Evolutionary conservation across 2,113 vertebrate genomes (phyloP).

Genomic region (Alaudala cheleensis): DNA sequence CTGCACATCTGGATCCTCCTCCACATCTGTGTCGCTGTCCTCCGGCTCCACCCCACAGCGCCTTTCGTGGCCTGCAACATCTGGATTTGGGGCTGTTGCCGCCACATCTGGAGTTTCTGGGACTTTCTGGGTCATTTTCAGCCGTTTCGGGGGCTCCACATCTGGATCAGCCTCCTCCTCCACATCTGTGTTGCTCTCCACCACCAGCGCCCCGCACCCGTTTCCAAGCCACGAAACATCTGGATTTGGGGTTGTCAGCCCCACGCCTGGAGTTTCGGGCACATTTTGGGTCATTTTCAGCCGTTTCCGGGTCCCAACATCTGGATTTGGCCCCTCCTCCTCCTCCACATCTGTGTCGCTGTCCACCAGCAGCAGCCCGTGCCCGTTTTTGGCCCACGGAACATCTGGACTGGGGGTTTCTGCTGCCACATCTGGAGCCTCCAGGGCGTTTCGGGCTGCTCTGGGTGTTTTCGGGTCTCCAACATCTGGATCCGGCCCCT

Average conservation of each 20-base stretch:
- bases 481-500: background rate
- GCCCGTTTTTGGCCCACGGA: rapidly evolving
- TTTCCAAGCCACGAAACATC: background rate
- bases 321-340: background rate
- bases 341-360: background rate
- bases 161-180: background rate
- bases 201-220: rapidly evolving
- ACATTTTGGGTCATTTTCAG: rapidly evolving
- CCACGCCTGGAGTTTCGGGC: background rate
- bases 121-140: rapidly evolving
- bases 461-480: rapidly evolving
- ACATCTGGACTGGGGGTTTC: background rate
- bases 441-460: rapidly evolving
- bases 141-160: rapidly evolving
- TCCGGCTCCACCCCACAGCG: background rate
- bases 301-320: rapidly evolving
- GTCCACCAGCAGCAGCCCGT: background rate
- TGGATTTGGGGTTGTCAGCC: rapidly evolving
- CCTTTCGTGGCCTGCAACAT: rapidly evolving
- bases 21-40: background rate
- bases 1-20: background rate
- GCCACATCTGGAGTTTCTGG: rapidly evolving
- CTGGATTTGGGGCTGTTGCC: rapidly evolving
- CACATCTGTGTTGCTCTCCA: background rate
- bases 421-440: background rate